phyloP scores from a whole-genome alignment of 2,797 vertebrate species.

The Spinus pinus region DNA sequence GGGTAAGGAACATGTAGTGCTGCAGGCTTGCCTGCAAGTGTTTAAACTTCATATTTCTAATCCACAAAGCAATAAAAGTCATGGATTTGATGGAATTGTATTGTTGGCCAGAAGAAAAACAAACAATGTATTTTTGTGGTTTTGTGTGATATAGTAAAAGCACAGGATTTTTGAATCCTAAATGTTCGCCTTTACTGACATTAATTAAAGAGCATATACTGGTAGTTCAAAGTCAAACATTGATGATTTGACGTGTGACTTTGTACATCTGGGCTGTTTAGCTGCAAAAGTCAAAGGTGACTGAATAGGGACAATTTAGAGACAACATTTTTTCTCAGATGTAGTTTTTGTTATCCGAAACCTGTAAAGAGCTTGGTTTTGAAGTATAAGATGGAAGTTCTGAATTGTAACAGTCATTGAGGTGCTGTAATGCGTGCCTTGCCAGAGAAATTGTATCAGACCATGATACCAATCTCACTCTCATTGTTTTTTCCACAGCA shows the following conservation, averaged over 20 bases:
- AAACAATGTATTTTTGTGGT: not conserved
- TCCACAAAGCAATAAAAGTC: not conserved
- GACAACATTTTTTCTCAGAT: not conserved
- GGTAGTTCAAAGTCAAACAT: not conserved
- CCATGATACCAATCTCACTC: not conserved
- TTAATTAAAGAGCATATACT: not conserved
- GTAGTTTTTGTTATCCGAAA: not conserved
- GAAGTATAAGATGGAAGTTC: not conserved
- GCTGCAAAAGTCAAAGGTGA: not conserved
- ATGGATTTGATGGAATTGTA: not conserved
- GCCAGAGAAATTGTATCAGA: not conserved
- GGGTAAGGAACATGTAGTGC: constrained; percentile 79
- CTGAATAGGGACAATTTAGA: not conserved
- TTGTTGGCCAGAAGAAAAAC: not conserved
- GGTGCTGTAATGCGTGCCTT: not conserved
- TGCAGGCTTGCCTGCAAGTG: not conserved
- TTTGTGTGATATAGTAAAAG: not conserved
- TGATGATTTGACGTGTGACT: not conserved
- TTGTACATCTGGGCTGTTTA: not conserved
- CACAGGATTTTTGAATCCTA: not conserved
- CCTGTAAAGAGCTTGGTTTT: not conserved
- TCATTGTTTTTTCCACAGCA: not conserved
- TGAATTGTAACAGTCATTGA: not conserved
- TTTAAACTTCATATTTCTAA: not conserved
- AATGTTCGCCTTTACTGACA: not conserved